Evolutionary conservation across 2,113 vertebrate genomes (phyloP).

Genomic region (Bos indicus): DNA sequence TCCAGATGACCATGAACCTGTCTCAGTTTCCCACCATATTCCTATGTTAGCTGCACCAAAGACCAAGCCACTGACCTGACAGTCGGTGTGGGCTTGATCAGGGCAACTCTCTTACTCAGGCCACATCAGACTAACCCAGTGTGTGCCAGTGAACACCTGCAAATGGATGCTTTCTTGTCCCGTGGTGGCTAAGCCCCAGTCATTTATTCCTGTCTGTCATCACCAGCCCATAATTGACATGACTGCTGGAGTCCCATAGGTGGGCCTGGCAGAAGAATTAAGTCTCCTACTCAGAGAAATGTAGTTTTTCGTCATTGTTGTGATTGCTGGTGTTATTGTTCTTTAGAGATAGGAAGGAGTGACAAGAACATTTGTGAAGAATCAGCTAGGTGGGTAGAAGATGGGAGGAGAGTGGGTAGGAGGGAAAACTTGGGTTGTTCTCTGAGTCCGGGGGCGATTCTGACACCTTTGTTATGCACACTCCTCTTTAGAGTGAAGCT

Average conservation of each 20-base stretch:
- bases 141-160: background rate
- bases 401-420: too few relatives aligned
- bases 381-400: background rate
- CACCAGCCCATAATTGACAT: background rate
- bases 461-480: background rate
- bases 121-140: background rate
- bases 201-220: background rate
- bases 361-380: background rate
- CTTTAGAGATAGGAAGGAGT: background rate
- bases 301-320: background rate
- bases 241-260: background rate
- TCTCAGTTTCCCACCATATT: background rate
- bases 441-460: background rate
- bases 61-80: background rate
- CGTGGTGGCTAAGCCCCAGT: background rate
- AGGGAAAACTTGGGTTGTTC: background rate
- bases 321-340: background rate
- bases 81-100: background rate
- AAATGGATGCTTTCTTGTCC: background rate
- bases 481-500: background rate
- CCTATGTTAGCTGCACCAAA: background rate
- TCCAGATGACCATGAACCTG: background rate
- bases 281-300: slow-evolving; percentile 36
- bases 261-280: slow-evolving; percentile 26
- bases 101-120: background rate